Evolutionary conservation across 2,113 vertebrate species (phyloP).

Genomic region (Plestiodon gilberti): DNA sequence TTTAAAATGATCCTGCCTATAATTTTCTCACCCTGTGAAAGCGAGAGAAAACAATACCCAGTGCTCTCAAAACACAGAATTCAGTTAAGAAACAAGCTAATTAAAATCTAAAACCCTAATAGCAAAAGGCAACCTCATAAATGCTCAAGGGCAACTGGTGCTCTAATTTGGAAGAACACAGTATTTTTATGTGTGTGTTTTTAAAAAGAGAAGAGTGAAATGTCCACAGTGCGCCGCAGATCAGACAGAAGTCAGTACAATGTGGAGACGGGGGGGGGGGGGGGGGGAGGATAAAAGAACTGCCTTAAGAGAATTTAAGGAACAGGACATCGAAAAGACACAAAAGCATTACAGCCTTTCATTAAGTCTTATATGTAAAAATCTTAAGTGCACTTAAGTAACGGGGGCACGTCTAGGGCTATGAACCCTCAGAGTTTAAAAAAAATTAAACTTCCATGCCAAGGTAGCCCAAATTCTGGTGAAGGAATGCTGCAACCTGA

Average conservation of each 20-base stretch:
- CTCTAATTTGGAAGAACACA: background rate
- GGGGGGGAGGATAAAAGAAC: background rate
- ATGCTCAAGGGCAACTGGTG: background rate
- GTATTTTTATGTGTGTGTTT: background rate
- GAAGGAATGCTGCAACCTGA: too few species aligned
- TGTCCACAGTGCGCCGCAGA: background rate
- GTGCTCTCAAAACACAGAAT: background rate
- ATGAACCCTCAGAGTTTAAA: background rate
- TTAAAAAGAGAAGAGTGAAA: background rate
- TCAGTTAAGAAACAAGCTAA: conserved; percentile 26
- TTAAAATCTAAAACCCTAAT: background rate
- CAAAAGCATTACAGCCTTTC: background rate
- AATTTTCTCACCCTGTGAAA: background rate
- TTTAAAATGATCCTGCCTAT: conserved; percentile 12
- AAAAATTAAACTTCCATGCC: background rate
- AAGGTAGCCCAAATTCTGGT: background rate
- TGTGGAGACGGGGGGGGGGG: too few species aligned
- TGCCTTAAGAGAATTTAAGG: background rate
- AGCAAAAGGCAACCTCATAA: background rate
- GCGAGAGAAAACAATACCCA: background rate
- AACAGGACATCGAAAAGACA: background rate
- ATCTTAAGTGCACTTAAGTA: background rate
- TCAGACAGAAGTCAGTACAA: background rate
- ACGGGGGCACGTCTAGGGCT: too few species aligned
- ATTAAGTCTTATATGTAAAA: background rate